Percentiles rank a stretch among this genome's conserved stretches.
These are phyloP conservation scores for Struthidea cinerea DNA, from an alignment of 2,113 vertebrate genomes.

Conservation along the genomic window DNA sequence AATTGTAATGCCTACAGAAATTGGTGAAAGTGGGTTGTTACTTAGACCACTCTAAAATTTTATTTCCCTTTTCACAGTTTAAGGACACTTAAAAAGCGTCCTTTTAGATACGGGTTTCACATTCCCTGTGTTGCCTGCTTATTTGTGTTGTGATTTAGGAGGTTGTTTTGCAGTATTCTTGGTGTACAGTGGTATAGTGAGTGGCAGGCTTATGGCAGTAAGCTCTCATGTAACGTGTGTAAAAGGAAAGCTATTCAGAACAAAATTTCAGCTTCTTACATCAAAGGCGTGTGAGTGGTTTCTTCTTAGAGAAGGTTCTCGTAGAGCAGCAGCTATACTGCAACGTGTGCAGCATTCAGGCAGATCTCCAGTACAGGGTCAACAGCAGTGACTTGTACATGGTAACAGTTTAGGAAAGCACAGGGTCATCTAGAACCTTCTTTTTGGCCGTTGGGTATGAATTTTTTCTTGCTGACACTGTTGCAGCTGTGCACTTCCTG, in stretches of 20 bases:
- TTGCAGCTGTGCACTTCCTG: background rate
- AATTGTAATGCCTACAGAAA: background rate
- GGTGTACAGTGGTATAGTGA: background rate
- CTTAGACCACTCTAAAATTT: background rate
- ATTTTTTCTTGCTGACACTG: background rate
- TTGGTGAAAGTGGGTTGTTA: background rate
- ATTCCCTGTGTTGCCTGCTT: background rate
- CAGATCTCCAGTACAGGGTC: background rate
- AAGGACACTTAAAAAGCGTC: background rate
- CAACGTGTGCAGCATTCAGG: accelerated
- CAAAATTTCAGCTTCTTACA: background rate
- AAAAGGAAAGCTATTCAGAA: background rate
- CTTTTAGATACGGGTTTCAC: background rate
- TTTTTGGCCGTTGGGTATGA: background rate
- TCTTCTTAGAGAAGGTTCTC: background rate
- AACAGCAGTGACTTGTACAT: background rate
- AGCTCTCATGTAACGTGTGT: background rate
- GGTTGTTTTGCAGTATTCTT: background rate
- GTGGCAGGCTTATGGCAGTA: background rate
- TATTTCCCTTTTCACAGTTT: background rate
- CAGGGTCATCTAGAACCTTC: background rate
- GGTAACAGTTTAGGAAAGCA: background rate
- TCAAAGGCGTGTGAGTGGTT: background rate
- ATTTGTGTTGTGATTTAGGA: background rate
- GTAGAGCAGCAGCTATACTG: background rate